Evolutionary conservation across 2,888 invertebrate genomes (phyloP).

Genomic region (Catocala sponsa): DNA sequence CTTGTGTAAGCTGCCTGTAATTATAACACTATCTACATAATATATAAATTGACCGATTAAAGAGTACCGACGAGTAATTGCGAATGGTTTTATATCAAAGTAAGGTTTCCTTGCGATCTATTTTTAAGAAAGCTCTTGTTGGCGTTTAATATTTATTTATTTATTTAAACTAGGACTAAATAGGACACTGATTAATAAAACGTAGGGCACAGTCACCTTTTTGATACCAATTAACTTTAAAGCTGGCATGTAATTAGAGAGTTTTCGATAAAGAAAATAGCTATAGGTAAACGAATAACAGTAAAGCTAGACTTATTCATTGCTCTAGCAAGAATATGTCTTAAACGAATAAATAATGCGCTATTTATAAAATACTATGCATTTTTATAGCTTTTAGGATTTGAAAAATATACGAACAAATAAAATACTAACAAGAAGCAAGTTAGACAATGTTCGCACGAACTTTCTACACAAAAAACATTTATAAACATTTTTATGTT

Average conservation of each 20-base stretch:
- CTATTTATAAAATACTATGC: too few species aligned
- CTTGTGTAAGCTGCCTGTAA: constrained; percentile 21
- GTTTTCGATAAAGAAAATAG: too few species aligned
- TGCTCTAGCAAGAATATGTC: too few species aligned
- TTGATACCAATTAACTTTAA: too few species aligned
- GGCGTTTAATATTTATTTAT: neutral
- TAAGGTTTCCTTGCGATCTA: neutral
- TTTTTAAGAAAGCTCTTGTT: neutral
- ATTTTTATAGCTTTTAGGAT: too few species aligned
- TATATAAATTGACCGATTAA: constrained; percentile 25
- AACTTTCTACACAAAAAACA: constrained; percentile 8
- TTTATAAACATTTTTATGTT: constrained; percentile 9
- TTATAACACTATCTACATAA: constrained; percentile 40
- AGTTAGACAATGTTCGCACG: constrained; percentile 11
- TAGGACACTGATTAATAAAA: neutral
- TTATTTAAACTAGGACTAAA: neutral
- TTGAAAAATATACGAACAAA: neutral
- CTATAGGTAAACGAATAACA: too few species aligned
- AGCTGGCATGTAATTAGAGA: too few species aligned
- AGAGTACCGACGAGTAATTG: constrained; percentile 5
- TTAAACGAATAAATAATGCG: too few species aligned
- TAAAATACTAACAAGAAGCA: neutral
- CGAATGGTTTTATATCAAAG: neutral
- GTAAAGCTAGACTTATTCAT: too few species aligned
- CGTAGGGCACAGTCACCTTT: neutral